Conservation (phyloP, 2,888 invertebrate species). For the Pedicia rivosa region DNA sequence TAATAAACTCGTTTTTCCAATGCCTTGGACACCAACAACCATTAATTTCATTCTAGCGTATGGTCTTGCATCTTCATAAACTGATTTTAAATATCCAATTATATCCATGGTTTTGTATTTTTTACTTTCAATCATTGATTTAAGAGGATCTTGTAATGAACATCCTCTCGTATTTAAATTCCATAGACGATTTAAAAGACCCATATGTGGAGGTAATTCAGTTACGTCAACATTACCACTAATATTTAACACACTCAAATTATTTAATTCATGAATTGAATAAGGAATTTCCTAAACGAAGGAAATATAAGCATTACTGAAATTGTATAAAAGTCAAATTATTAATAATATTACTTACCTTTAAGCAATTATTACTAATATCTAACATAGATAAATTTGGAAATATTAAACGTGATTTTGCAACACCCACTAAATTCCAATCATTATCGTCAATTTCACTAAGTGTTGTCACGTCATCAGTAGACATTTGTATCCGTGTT, state of each 20-base stretch:
- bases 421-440: constrained; percentile 37
- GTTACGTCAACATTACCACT: constrained; percentile 55
- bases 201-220: constrained; percentile 90
- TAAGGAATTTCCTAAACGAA: constrained; percentile 50
- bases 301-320: neutral
- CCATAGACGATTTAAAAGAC: constrained; percentile 86
- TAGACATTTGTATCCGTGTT: constrained; percentile 61
- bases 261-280: constrained; percentile 68
- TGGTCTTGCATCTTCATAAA: constrained; percentile 75
- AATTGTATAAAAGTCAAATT: neutral
- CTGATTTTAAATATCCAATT: constrained; percentile 75
- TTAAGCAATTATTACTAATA: constrained; percentile 72
- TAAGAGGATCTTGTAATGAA: constrained; percentile 69
- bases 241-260: constrained; percentile 86
- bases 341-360: constrained; percentile 17
- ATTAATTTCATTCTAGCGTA: constrained; percentile 93
- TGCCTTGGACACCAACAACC: constrained; percentile 84
- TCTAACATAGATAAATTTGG: constrained; percentile 92
- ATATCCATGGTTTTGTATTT: constrained; percentile 92
- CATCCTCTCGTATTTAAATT: constrained; percentile 88
- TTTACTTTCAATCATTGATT: constrained; percentile 81
- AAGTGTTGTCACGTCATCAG: constrained; percentile 59
- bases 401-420: constrained; percentile 62
- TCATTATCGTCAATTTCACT: constrained; percentile 43
- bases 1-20: constrained; percentile 78